Base-by-base conservation (phyloP, 2,113 vertebrate species). In the Brachyhypopomus gauderio region DNA sequence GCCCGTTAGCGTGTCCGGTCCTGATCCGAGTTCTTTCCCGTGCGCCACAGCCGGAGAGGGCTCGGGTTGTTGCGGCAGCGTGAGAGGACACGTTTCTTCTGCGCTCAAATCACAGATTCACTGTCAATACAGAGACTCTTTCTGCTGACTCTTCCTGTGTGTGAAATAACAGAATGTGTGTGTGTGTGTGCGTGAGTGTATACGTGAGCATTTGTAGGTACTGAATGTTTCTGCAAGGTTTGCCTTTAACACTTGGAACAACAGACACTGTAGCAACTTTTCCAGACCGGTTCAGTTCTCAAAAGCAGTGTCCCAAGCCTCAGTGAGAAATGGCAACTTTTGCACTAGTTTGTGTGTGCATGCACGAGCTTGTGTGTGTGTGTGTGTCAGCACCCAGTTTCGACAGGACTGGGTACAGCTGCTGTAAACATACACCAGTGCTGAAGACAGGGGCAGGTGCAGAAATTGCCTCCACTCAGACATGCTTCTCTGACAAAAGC, bases 21-120 rank as follows among this genome's bases (percentile, higher is more conserved):
- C 80, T 88, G 83, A 78, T 60, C 80, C 85, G 87, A 89, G 90
- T 88, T 89, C 84, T 78, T 87, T 81, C 78, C 90, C 87, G 81
- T 90, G 91, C 91, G 89, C 88, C 80, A 86, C 84, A 83, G 76
- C 45, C 34, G 7, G 38, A 75, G 60, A 62, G 64, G 34, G 77
- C 84, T 89, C 91, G 87, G 78, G 88, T 83, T 91, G 91, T 92
- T 93, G 92, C 80, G 56, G 30, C 67, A 64, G 87, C 91, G 88
- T 90, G 92, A 92, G 64, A 83, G 83, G 76, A 89, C 91, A 89
- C 23, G 89, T 89, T 79, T 79, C n/a, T 66, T 71, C 27, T 17
- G 30, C 60, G 80, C 7, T 58, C 55, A 14, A 72, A 30, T 22
- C 34, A 27, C 58, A 64, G 48, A 52, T 22, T 79, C 64, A 78